These are phyloP conservation scores for Ceratoteleas bidentatus DNA, from an alignment of 1,140 invertebrate species.

Conservation along the genomic window DNA sequence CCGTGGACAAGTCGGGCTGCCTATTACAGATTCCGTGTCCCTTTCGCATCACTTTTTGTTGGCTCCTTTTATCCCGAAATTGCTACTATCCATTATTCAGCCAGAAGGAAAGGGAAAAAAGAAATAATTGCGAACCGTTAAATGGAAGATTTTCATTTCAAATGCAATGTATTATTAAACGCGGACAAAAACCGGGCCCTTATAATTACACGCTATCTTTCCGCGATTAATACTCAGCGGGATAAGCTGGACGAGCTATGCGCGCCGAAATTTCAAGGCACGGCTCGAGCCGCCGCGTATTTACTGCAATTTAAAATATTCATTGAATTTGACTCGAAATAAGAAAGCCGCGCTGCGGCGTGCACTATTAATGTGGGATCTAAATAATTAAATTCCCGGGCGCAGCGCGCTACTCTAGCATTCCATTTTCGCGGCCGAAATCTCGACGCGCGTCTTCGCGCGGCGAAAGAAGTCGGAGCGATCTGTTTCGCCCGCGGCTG, in stretches of 20 bases:
- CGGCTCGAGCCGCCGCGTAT: neutral
- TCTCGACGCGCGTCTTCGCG: slow-evolving; percentile 35
- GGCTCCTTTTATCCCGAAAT: slow-evolving; percentile 27
- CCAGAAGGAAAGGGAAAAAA: neutral
- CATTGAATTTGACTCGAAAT: slow-evolving; percentile 39
- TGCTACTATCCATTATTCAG: slow-evolving; percentile 36
- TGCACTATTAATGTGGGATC: slow-evolving; percentile 42
- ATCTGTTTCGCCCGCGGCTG: slow-evolving; percentile 16
- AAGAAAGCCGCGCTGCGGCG: slow-evolving; percentile 13
- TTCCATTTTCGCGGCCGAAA: slow-evolving; percentile 42
- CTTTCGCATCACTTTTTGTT: slow-evolving; percentile 36
- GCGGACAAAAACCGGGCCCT: neutral
- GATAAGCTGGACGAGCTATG: slow-evolving; percentile 2
- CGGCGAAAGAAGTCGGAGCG: neutral
- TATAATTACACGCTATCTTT: slow-evolving; percentile 7
- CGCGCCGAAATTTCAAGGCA: slow-evolving; percentile 9
- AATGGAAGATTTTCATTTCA: neutral
- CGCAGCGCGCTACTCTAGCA: slow-evolving; percentile 13
- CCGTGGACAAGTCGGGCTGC: slow-evolving; percentile 34
- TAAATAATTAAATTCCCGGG: slow-evolving; percentile 48
- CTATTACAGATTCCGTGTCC: slow-evolving; percentile 41
- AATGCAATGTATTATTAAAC: slow-evolving; percentile 15
- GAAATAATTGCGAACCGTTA: slow-evolving; percentile 11
- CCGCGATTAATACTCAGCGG: slow-evolving; percentile 1
- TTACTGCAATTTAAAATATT: slow-evolving; percentile 34